Percentiles rank a stretch among this genome's conserved stretches.
These are phyloP conservation scores for Pemphigus obesinymphae DNA, from an alignment of 1,140 invertebrate species.

Conservation along the genomic window DNA sequence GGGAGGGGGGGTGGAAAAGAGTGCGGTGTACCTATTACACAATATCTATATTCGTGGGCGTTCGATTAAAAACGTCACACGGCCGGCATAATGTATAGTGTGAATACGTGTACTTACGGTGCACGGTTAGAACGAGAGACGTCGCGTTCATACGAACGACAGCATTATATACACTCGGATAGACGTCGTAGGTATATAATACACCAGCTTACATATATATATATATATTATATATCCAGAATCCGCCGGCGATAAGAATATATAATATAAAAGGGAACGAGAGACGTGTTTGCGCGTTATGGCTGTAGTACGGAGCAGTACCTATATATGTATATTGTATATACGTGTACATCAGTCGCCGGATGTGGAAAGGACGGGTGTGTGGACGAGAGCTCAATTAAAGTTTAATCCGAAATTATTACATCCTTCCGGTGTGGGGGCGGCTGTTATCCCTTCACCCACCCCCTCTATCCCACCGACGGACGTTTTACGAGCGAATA, in stretches of 20 bases:
- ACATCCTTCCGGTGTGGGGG: background rate
- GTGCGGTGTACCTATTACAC: no score
- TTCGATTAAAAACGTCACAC: background rate
- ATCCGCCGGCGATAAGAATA: background rate
- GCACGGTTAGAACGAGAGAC: background rate
- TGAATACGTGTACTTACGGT: background rate
- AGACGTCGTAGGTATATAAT: background rate
- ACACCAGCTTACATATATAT: background rate
- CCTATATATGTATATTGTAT: background rate
- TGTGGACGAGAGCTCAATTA: slow-evolving; percentile 13
- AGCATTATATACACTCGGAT: background rate
- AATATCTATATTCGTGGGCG: no score
- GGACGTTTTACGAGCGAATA: background rate
- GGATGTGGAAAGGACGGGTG: background rate
- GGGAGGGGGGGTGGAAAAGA: no score
- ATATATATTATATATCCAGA: background rate
- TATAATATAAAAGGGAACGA: slow-evolving; percentile 21
- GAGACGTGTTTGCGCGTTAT: slow-evolving; percentile 1
- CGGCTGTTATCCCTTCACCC: background rate
- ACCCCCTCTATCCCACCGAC: background rate
- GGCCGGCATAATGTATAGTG: background rate
- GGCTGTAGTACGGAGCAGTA: background rate
- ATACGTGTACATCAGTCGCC: background rate
- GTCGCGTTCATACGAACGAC: background rate
- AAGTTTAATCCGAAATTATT: slow-evolving; percentile 41